Percentiles rank a stretch among this genome's conserved stretches.
Conservation (phyloP, 92 coral and sea anemone genomes). For the Phenganax subtilis region DNA sequence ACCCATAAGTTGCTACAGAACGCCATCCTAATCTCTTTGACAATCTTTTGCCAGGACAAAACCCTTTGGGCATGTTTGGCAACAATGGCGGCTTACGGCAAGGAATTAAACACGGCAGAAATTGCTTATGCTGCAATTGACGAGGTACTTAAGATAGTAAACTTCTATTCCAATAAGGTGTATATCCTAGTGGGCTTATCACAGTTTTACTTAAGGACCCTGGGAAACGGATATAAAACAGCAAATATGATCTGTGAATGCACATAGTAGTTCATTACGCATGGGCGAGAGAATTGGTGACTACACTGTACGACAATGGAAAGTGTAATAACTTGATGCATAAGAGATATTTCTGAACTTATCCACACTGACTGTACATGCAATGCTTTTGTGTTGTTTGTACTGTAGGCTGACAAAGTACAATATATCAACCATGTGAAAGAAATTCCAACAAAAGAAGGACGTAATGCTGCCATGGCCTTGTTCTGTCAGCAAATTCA, state of each 20-base stretch:
- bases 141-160: conserved; percentile 55
- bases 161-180: no score
- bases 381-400: neutral
- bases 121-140: conserved; percentile 97
- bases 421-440: conserved; percentile 95
- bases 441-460: conserved; percentile 96
- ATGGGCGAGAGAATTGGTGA: no score
- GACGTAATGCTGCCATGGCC: conserved; percentile 98
- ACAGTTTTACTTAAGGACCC: no score
- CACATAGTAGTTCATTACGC: no score
- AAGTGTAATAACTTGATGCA: no score
- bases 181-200: no score
- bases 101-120: conserved; percentile 93
- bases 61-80: conserved; percentile 97
- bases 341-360: neutral
- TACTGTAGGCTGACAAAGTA: conserved; percentile 85
- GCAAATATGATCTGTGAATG: no score
- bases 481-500: conserved; percentile 84
- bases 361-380: neutral
- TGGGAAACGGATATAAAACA: no score
- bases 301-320: no score
- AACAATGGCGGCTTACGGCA: conserved; percentile 95
- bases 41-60: conserved; percentile 55
- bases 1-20: no score
- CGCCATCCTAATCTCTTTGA: neutral